Conservation (phyloP, 2,113 vertebrate genomes). For the Onychorhynchus coronatus region DNA sequence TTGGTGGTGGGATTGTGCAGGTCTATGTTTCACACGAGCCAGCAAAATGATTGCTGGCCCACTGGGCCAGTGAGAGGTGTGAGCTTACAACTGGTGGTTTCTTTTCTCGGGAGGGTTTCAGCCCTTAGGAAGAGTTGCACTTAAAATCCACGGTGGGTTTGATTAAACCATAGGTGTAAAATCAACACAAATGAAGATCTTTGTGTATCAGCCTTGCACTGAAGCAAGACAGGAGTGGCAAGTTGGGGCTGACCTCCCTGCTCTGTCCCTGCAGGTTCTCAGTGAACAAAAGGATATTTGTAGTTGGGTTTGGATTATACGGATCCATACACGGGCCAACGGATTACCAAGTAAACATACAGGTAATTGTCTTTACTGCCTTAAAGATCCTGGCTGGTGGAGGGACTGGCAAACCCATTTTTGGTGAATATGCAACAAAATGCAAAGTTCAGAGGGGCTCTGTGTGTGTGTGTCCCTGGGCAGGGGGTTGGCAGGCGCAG, state of each 20-base stretch:
- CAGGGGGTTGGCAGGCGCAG: background rate
- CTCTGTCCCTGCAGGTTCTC: slow-evolving; percentile 82
- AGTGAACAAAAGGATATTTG: slow-evolving; percentile 93
- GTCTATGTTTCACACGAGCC: background rate
- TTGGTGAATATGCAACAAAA: background rate
- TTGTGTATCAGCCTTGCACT: background rate
- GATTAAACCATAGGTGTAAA: background rate
- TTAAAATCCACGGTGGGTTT: background rate
- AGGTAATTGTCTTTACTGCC: slow-evolving; percentile 69
- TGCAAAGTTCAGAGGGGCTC: background rate
- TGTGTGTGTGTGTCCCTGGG: background rate
- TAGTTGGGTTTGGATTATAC: slow-evolving; percentile 93
- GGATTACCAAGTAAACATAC: slow-evolving; percentile 96
- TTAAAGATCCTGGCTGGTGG: background rate
- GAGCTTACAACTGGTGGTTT: background rate
- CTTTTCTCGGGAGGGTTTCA: background rate
- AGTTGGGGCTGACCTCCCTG: background rate
- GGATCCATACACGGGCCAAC: slow-evolving; percentile 95
- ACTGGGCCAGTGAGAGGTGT: background rate
- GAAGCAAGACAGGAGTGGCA: background rate
- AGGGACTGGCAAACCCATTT: background rate
- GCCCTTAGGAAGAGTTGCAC: background rate
- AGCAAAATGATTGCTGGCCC: background rate
- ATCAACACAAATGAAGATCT: background rate
- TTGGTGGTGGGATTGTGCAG: background rate